Evolutionary conservation across 1,140 invertebrate species (phyloP).

Genomic region (Drosophila littoralis): DNA sequence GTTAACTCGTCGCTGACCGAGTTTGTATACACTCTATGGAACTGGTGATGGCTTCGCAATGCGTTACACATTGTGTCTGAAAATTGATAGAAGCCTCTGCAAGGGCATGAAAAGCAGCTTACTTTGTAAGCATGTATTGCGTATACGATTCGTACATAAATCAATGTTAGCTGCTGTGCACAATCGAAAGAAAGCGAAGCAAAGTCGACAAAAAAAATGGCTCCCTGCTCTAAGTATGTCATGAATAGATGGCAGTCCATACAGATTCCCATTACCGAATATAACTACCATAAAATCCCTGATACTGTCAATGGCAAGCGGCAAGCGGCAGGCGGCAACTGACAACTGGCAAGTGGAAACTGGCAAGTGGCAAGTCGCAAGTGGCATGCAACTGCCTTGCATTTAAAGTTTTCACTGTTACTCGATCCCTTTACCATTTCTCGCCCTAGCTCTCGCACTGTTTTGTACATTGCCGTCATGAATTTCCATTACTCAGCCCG

Average conservation of each 20-base stretch:
- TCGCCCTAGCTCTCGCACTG: background rate
- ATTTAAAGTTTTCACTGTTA: constrained; percentile 28
- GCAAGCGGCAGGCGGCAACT: background rate
- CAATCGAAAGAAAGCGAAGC: background rate
- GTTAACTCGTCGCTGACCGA: too few species aligned
- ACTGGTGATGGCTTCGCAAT: background rate
- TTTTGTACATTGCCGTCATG: constrained; percentile 62
- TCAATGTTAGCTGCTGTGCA: constrained; percentile 47
- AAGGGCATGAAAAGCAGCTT: constrained; percentile 17
- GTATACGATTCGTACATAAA: constrained; percentile 48
- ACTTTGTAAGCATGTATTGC: constrained; percentile 30
- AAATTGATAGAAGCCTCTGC: background rate
- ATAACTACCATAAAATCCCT: constrained; percentile 47
- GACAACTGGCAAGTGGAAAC: constrained; percentile 19
- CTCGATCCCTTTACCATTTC: background rate
- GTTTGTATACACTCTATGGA: too few species aligned
- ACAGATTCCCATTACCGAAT: constrained; percentile 25
- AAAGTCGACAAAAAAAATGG: constrained; percentile 14
- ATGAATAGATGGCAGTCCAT: constrained; percentile 46
- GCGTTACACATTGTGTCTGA: background rate
- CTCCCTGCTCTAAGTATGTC: constrained; percentile 36
- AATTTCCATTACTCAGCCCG: constrained; percentile 75
- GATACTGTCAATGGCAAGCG: constrained; percentile 41
- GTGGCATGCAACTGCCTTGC: constrained; percentile 52
- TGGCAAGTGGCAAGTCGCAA: constrained; percentile 46